Conservation (phyloP, 2,888 invertebrate species). For the Apamea crenata region DNA sequence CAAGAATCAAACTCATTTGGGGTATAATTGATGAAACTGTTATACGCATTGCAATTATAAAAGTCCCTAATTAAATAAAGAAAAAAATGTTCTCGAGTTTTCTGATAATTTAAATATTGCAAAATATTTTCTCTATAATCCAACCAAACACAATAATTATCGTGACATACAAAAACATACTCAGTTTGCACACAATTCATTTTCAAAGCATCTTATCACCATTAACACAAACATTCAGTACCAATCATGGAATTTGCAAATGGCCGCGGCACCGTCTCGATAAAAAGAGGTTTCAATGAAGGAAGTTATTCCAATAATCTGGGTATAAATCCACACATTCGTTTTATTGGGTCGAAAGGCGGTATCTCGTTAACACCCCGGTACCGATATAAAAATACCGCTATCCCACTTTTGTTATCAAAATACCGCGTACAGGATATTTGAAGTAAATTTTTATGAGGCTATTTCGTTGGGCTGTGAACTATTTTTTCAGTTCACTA, state of each 20-base stretch:
- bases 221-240: neutral
- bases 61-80: too few relatives aligned
- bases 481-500: constrained; percentile 6
- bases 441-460: constrained; percentile 50
- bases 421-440: constrained; percentile 40
- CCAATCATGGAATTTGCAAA: constrained; percentile 46
- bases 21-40: too few relatives aligned
- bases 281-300: constrained; percentile 27
- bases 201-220: neutral
- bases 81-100: too few relatives aligned
- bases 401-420: constrained; percentile 59
- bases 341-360: constrained; percentile 54
- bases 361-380: constrained; percentile 45
- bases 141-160: neutral
- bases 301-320: constrained; percentile 62
- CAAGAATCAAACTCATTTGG: too few relatives aligned
- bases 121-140: neutral
- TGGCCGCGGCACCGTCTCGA: constrained; percentile 3
- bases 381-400: constrained; percentile 66
- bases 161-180: neutral
- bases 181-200: neutral
- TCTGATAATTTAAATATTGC: too few relatives aligned
- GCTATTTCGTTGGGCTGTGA: constrained; percentile 18
- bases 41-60: too few relatives aligned
- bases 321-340: constrained; percentile 52